Base-by-base conservation (phyloP, 2,113 vertebrate species). In the Mesocricetus auratus region DNA sequence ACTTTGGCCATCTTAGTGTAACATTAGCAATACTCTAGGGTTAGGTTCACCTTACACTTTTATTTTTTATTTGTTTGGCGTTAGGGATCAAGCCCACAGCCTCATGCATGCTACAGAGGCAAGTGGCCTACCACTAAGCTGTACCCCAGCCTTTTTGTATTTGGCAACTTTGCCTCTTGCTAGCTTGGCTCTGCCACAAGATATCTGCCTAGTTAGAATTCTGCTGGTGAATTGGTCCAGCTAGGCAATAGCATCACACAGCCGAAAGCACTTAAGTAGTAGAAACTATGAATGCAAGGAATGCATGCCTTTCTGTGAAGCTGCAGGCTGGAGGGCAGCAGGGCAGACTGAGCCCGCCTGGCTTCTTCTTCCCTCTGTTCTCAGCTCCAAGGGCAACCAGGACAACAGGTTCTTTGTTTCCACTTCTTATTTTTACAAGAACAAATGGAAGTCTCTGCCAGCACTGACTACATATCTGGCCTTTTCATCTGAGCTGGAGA, bases 381-480 rank as follows among this genome's bases (percentile, higher is more conserved):
- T 97, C 74, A 75, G 83, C 94, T 89, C 90, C 85, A 95, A 73
- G 87, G 87, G 69, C 94, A 87, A 89, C 94, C 83, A 62, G 64
- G 90, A 98, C 97, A 97, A 98, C 50, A 69, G 92, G 64, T 96
- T 89, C 97, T 97, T 97, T 98, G 97, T 97, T 97, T 86, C 66
- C 50, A 2, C 73, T 97, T 94, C 92, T 94, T 94, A 89, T 94
- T 94, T 96, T 97, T 96, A 96, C 91, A 83, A 93, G 96, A 95
- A 97, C 36, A 15, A 96, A 85, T 93, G 73, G 47, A 89, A 58
- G 47, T n/a, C 73, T 73, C 60, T 94, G 92, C 94, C 95, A 97
- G 86, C 22, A 0, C n/a, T 69, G 92, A 64, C 89, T 90, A 31
- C 17, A 0, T 92, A 97, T 97, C 96, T 97, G 69, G 66, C 66